Evolutionary conservation across 2,797 vertebrate genomes (phyloP), one percentile per base, ranked within the genome.

Genomic region (Meriones psammophilus): DNA sequence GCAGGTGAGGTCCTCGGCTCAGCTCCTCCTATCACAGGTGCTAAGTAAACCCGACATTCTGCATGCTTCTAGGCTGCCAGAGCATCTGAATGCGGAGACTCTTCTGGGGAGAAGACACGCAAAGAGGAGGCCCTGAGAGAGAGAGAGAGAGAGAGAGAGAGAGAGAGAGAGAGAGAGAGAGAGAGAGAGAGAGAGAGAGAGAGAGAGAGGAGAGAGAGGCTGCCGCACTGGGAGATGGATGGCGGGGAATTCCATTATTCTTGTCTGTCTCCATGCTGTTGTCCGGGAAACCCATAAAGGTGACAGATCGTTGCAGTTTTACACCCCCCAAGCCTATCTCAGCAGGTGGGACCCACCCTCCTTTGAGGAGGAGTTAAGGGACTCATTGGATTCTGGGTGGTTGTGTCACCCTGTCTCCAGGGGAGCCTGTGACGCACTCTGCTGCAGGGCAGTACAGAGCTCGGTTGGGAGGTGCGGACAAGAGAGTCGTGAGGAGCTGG

Each of bases 261-360:
- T 42, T 54, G 88, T 66, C 73, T 22, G 26, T 88, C 71, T 71
- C 81, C 46, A 42, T 10, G 42, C 64, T 46, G 64, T 81, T 94
- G 95, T 94, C 91, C 9, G 2, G 79, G 94, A 96, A 95, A 95
- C 91, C 42, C 85, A 4, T 58, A 79, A 71, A 91, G 64, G 92
- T 89, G 92, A 84, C 46, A 50, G 88, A 78, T 84, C n/a, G 3
- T 39, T 62, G 22, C 33, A 18, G 80, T 24, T 42, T 76, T 3
- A 22, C 28, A 26, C 8, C 9, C 66, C 18, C 78, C 39, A 18
- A 26, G 62, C 71, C 9, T 2, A 0, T 54, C 85, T 88, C 39
- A 58, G 93, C 85, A 90, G 85, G 88, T 81, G 76, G 64, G 33
- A 62, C 54, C 3, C 73, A 17, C 56, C 30, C 66, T 87, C 3